Conservation (phyloP, 1,140 invertebrate species). For the Temnothorax nylanderi region DNA sequence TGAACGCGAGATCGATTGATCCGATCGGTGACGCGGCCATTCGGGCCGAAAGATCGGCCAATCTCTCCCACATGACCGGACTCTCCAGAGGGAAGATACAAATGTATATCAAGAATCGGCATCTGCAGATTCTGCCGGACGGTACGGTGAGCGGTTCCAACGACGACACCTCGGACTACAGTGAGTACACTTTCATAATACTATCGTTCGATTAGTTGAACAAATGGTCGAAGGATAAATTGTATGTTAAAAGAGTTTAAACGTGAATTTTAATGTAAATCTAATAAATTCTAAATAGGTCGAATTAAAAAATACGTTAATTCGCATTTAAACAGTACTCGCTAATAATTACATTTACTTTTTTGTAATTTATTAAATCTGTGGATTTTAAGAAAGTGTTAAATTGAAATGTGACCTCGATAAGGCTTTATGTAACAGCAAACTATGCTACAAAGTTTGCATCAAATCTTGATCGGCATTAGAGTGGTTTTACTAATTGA, state of each 20-base stretch:
- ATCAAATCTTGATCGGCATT: background rate
- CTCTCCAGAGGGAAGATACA: conserved; percentile 90
- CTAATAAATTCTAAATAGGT: background rate
- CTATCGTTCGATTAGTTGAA: background rate
- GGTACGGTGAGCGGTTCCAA: conserved; percentile 92
- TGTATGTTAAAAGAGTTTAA: background rate
- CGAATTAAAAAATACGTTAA: background rate
- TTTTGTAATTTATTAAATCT: background rate
- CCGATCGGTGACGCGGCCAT: conserved; percentile 72
- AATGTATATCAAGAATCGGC: conserved; percentile 92
- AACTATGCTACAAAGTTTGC: background rate
- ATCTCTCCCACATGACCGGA: conserved; percentile 91
- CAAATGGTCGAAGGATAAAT: background rate
- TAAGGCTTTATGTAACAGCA: conserved; percentile 2
- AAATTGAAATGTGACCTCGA: background rate
- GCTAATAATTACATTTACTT: background rate
- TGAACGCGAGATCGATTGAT: conserved; percentile 75
- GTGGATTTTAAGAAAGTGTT: background rate
- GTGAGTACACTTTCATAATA: conserved; percentile 87
- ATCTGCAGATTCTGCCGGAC: conserved; percentile 91
- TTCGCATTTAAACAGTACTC: background rate
- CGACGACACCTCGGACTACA: conserved; percentile 91
- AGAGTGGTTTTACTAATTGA: background rate
- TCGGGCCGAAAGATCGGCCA: conserved; percentile 88
- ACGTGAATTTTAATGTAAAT: background rate